Conservation (phyloP, 2,888 invertebrate species). For the Spilosoma lubricipeda region DNA sequence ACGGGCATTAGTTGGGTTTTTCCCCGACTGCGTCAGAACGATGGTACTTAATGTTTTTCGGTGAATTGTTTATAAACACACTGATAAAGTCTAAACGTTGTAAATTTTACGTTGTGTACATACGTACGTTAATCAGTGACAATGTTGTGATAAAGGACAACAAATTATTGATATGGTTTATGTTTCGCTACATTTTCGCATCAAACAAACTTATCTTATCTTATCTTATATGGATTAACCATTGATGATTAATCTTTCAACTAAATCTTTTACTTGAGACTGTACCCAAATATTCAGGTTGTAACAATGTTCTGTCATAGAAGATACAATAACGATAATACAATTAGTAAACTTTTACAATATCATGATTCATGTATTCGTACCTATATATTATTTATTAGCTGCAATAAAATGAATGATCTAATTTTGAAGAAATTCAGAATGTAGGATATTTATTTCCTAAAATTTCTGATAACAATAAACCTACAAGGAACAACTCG, state of each 20-base stretch:
- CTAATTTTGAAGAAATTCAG: not conserved
- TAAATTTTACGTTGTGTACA: not conserved
- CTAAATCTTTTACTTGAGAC: not conserved
- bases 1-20: too few relatives aligned
- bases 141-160: not conserved
- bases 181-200: not conserved
- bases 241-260: not conserved
- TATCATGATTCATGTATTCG: not conserved
- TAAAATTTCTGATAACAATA: too few relatives aligned
- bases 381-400: not conserved
- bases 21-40: too few relatives aligned
- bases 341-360: not conserved
- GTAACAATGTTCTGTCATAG: not conserved
- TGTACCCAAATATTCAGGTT: not conserved
- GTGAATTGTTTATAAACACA: not conserved
- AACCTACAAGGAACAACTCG: too few relatives aligned
- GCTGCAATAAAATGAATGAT: not conserved
- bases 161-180: not conserved
- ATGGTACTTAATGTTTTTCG: not conserved
- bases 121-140: not conserved
- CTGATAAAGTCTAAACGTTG: not conserved
- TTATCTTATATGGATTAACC: not conserved
- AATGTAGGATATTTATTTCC: not conserved
- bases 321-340: not conserved
- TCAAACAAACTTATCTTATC: conserved; percentile 10